Conservation (phyloP, 2,888 invertebrate genomes). For the Cepaea hortensis region DNA sequence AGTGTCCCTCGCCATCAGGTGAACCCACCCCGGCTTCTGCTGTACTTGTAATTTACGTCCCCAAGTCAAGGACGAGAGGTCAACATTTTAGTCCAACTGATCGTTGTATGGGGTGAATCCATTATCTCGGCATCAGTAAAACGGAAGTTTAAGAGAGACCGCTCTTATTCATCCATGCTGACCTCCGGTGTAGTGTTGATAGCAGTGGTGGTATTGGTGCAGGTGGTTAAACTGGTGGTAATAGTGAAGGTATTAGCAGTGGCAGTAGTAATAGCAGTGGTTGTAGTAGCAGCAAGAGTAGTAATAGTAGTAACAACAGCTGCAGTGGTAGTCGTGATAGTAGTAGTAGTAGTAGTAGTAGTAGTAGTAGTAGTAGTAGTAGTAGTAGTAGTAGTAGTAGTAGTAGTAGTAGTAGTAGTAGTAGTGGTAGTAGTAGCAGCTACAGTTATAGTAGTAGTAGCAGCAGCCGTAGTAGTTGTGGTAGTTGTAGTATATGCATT, state of each 20-base stretch:
- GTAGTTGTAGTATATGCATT: background rate
- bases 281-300: background rate
- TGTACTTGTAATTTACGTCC: too few relatives aligned
- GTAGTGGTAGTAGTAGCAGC: background rate
- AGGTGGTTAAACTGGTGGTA: background rate
- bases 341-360: background rate
- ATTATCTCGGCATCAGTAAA: too few relatives aligned
- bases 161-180: too few relatives aligned
- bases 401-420: background rate
- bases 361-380: background rate
- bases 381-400: constrained; percentile 7
- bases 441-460: constrained; percentile 4
- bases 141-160: too few relatives aligned
- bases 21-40: too few relatives aligned
- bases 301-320: background rate
- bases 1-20: too few relatives aligned
- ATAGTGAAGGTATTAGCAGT: background rate
- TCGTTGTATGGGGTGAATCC: too few relatives aligned
- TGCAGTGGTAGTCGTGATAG: background rate
- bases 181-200: background rate
- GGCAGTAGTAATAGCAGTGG: background rate
- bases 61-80: too few relatives aligned
- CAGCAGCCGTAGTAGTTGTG: background rate
- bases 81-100: too few relatives aligned
- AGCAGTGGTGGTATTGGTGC: background rate